Conservation (phyloP, 2,113 vertebrate genomes). For the Embiotoca jacksoni region DNA sequence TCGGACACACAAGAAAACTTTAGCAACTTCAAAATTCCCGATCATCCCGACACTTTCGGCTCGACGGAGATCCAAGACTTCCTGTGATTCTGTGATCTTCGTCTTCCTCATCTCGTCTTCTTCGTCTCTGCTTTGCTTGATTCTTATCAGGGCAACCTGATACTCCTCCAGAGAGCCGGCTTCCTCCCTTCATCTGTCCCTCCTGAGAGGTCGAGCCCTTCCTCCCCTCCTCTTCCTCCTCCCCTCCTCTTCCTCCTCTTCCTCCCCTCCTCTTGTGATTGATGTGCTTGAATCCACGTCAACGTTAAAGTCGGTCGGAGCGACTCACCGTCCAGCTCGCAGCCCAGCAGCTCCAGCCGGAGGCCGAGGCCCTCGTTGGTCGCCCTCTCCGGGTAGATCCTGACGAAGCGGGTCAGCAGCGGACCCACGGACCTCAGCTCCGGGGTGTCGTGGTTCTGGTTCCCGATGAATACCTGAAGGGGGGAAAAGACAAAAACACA, state of each 20-base stretch:
- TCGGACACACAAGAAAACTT: too few species aligned
- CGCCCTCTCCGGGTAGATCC: slow-evolving; percentile 94
- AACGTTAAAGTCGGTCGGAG: background rate
- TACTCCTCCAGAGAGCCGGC: slow-evolving; percentile 29
- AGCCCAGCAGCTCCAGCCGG: slow-evolving; percentile 94
- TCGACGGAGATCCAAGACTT: background rate
- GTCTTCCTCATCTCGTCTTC: background rate
- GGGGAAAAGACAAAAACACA: background rate
- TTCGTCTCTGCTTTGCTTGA: slow-evolving; percentile 34
- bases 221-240: background rate
- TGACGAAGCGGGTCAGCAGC: slow-evolving; percentile 88
- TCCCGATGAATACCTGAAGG: slow-evolving; percentile 91
- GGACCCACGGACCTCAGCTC: slow-evolving; percentile 89
- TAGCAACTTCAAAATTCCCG: too few species aligned
- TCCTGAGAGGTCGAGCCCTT: slow-evolving; percentile 42
- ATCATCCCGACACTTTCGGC: too few species aligned
- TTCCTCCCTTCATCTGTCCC: slow-evolving; percentile 49
- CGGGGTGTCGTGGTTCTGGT: slow-evolving; percentile 96
- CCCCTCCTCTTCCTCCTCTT: background rate
- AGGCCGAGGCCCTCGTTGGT: slow-evolving; percentile 90
- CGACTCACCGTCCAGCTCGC: slow-evolving; percentile 90
- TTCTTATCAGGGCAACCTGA: slow-evolving; percentile 68
- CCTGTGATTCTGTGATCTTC: background rate
- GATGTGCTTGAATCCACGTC: too few species aligned
- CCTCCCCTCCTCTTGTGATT: slow-evolving; percentile 8